Percentiles rank a stretch among this genome's conserved stretches.
Evolutionary conservation across 2,113 vertebrate genomes (phyloP).

Genomic region (Lampris megalopsis): DNA sequence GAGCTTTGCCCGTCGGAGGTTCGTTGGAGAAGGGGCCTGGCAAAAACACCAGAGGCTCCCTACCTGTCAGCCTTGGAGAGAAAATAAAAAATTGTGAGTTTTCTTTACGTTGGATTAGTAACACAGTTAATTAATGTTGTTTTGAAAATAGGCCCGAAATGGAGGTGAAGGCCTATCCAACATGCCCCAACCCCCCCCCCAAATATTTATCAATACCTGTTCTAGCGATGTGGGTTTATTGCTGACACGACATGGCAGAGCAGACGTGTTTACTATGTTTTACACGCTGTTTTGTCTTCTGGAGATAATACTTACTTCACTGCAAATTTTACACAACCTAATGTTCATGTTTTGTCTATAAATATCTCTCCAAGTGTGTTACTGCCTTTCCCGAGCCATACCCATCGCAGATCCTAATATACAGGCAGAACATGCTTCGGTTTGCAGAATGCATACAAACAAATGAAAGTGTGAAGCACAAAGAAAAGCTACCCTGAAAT

Average conservation of each 20-base stretch:
- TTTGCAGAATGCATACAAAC: not conserved
- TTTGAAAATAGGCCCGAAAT: not conserved
- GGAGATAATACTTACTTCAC: not conserved
- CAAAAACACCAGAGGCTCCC: conserved; percentile 90
- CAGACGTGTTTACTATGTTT: not conserved
- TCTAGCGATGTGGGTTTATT: not conserved
- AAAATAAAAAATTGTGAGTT: not conserved
- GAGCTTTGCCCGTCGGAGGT: conserved; percentile 82
- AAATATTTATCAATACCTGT: not conserved
- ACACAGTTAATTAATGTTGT: too few species aligned
- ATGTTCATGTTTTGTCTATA: too few species aligned
- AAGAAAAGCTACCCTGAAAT: not conserved
- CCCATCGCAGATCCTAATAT: too few species aligned
- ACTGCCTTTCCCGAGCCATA: too few species aligned
- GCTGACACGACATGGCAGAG: not conserved
- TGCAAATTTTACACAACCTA: too few species aligned
- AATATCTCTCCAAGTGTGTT: too few species aligned
- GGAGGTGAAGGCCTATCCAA: too few species aligned
- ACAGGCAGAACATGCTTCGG: too few species aligned
- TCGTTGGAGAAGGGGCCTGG: conserved; percentile 83
- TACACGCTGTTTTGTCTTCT: not conserved
- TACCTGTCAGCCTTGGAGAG: conserved; percentile 87
- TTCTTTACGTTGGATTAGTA: too few species aligned
- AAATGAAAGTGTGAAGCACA: not conserved
- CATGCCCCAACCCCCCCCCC: not conserved